Base-by-base conservation (phyloP, 2,113 vertebrate genomes). In the Corydoras sp. region DNA sequence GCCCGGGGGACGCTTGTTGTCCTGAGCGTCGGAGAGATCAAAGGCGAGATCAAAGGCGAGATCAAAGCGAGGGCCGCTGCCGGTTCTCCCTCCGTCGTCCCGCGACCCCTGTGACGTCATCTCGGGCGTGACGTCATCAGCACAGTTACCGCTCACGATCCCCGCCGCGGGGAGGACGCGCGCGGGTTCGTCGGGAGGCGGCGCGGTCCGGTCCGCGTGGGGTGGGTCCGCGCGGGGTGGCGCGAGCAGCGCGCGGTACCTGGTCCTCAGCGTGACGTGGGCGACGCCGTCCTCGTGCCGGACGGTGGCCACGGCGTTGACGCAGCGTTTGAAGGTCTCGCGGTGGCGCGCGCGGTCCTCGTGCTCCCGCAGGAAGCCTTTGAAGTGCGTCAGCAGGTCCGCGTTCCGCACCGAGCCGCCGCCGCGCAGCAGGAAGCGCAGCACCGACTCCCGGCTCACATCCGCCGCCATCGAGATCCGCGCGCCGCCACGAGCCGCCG, bases 271-370 rank as follows among this genome's bases (percentile, higher is more conserved):
- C 15, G 92, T 82, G 54, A 98, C 91, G 61, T 82, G 83, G 65
- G 91, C 84, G 2, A 76, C 81, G 10, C 88, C 88, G 35, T 85
- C 85, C 68, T 89, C 82, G 80, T 88, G 90, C 51, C 65, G 85
- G 64, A 96, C 95, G 30, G 91, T 91, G 10, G 96, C 96, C 82
- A 98, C 81, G 0, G 92, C 83, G 83, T 98, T 98, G 55, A 98
- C 93, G 30, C 90, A 95, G 80, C 81, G 88, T 76, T 98, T 98
- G 78, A 99, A 99, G 35, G 82, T 82, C 32, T 96, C 93, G 12
- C 96, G 89, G 84, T 92, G 92, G 50, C 77, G 86, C 68, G 79
- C 82, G 54, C 79, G 85, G 82, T 91, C 82, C 65, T 75, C 78
- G 3, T 89, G 82, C 3, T 89, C 69, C 12, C 92, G 90, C 15